Percentiles rank a stretch among this genome's conserved stretches.
Conservation (phyloP, 2,113 vertebrate genomes). For the Cyanocitta stelleri region DNA sequence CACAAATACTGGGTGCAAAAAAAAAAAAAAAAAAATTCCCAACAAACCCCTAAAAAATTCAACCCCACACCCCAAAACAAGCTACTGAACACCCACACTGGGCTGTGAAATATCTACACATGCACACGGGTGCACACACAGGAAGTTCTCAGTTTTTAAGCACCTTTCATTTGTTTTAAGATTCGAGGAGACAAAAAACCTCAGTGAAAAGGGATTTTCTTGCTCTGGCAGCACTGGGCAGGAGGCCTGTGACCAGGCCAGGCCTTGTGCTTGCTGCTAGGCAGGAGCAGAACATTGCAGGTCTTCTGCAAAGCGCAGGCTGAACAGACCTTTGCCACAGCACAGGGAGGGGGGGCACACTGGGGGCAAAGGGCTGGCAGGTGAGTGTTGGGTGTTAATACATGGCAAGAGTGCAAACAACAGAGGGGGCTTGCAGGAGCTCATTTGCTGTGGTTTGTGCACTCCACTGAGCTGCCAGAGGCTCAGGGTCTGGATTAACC, state of each 20-base stretch:
- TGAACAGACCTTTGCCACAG: not conserved
- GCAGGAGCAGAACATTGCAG: not conserved
- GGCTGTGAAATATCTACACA: not conserved
- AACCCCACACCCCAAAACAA: not conserved
- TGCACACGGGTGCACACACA: not conserved
- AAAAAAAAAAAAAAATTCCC: not conserved
- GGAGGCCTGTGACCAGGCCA: not conserved
- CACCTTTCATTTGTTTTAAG: conserved; percentile 44
- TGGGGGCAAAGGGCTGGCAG: not conserved
- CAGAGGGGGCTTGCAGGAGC: not conserved
- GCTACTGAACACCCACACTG: conserved; percentile 50
- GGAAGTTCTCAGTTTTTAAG: conserved; percentile 28
- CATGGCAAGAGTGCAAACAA: not conserved
- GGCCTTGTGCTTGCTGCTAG: not conserved
- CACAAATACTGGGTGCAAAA: conserved; percentile 65
- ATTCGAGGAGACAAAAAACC: not conserved
- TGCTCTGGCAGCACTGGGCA: not conserved
- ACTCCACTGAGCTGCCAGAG: not conserved
- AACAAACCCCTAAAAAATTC: not conserved
- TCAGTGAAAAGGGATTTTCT: not conserved
- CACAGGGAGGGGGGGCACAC: not conserved
- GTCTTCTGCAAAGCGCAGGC: not conserved
- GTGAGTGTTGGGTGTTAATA: not conserved
- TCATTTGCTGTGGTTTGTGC: not conserved
- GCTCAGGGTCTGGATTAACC: not conserved